These are phyloP conservation scores for Lutraria rhynchaena DNA, from an alignment of 1,140 invertebrate genomes.

Conservation along the genomic window DNA sequence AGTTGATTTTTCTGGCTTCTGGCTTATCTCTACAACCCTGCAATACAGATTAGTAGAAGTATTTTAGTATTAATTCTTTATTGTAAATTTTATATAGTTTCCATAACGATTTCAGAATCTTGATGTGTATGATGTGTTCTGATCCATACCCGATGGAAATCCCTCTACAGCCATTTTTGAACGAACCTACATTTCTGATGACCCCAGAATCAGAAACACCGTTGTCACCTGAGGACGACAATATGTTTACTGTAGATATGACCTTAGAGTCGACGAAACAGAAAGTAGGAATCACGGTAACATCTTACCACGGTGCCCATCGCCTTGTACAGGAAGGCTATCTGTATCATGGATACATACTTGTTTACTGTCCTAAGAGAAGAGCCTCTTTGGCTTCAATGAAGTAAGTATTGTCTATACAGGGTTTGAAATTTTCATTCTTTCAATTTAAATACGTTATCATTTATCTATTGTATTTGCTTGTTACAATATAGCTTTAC, in stretches of 20 bases:
- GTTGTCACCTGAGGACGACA: conserved; percentile 75
- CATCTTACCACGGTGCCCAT: conserved; percentile 96
- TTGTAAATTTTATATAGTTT: neutral
- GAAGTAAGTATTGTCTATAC: conserved; percentile 92
- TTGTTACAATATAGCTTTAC: no score
- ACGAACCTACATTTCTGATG: conserved; percentile 93
- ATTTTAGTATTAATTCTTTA: no score
- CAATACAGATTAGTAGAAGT: no score
- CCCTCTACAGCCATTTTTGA: conserved; percentile 93
- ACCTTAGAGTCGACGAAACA: conserved; percentile 92
- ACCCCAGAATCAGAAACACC: conserved; percentile 86
- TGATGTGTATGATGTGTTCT: conserved; percentile 98
- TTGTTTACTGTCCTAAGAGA: conserved; percentile 97
- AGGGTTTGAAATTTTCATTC: no score
- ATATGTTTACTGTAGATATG: conserved; percentile 74
- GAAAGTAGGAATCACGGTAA: conserved; percentile 94
- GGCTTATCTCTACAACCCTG: no score
- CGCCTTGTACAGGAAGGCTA: conserved; percentile 63
- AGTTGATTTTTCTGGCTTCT: no score
- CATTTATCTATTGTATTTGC: no score
- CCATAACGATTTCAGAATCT: conserved; percentile 86
- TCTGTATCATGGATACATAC: conserved; percentile 95
- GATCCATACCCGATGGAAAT: conserved; percentile 96
- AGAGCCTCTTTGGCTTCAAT: conserved; percentile 96
- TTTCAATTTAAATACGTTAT: no score